A percentile compares a stretch with the other conserved stretches of the same genome.
phyloP scores from a whole-genome alignment of 2,888 invertebrate species.

The Sericinus montela region DNA sequence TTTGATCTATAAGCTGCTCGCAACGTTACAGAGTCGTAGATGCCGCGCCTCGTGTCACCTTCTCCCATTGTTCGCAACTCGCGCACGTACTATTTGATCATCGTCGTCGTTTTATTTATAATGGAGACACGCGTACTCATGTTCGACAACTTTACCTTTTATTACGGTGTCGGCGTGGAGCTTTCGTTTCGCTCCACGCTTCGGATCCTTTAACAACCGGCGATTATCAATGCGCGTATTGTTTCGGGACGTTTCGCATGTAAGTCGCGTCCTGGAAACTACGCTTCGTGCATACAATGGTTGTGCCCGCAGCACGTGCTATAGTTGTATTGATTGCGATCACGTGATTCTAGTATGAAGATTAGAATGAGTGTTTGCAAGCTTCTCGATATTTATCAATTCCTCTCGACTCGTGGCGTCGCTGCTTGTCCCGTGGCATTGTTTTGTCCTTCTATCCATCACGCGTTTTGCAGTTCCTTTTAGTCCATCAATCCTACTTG shows the following conservation, averaged over 20 bases:
- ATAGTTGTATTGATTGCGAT: conserved; percentile 53
- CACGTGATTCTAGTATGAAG: conserved; percentile 49
- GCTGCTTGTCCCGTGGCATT: conserved; percentile 50
- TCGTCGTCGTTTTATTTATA: conserved; percentile 51
- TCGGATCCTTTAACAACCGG: conserved; percentile 53
- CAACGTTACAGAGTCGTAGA: conserved; percentile 23
- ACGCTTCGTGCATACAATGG: conserved; percentile 70
- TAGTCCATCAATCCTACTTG: conserved; percentile 43
- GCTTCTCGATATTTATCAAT: conserved; percentile 63
- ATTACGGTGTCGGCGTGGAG: conserved; percentile 51
- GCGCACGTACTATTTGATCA: conserved; percentile 60
- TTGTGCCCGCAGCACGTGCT: conserved; percentile 66
- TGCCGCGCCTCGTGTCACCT: conserved; percentile 43
- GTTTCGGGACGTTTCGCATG: conserved; percentile 68
- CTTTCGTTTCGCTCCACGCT: conserved; percentile 48
- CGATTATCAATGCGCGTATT: conserved; percentile 69
- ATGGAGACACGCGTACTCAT: conserved; percentile 54
- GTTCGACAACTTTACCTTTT: conserved; percentile 54
- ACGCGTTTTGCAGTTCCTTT: conserved; percentile 34
- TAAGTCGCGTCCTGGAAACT: conserved; percentile 53
- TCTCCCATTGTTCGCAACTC: conserved; percentile 50
- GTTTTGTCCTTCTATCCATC: conserved; percentile 61
- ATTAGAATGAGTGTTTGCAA: conserved; percentile 43
- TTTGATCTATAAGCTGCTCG: conserved; percentile 26
- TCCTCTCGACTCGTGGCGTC: conserved; percentile 46